These are phyloP conservation scores for Lasiurus borealis DNA, from an alignment of 2,113 vertebrate species.

Conservation along the genomic window DNA sequence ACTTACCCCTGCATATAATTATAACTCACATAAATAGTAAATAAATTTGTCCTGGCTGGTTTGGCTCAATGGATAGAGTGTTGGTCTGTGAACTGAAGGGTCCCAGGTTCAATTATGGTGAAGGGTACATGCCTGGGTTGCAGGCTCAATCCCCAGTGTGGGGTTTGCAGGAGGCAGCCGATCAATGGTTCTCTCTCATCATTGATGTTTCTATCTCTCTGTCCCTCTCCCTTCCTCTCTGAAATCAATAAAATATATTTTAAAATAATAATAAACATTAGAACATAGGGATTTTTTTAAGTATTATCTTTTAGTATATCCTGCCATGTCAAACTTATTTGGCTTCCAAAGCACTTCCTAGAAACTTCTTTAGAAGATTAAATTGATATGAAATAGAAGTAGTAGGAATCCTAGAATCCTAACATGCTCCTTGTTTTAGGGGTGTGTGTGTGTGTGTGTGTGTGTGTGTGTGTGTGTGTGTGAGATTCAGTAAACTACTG, in stretches of 20 bases:
- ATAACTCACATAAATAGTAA: neutral
- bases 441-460: neutral
- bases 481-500: neutral
- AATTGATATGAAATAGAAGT: slow-evolving; percentile 41
- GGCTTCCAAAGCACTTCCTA: slow-evolving; percentile 32
- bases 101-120: too few relatives aligned
- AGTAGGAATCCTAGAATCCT: slow-evolving; percentile 7
- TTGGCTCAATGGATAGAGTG: too few relatives aligned
- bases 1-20: neutral
- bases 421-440: neutral
- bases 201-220: too few relatives aligned
- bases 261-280: slow-evolving; percentile 10
- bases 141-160: too few relatives aligned
- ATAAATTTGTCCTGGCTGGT: neutral
- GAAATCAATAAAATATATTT: too few relatives aligned
- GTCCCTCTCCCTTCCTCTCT: too few relatives aligned
- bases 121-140: too few relatives aligned
- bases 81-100: too few relatives aligned
- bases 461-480: neutral
- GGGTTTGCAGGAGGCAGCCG: too few relatives aligned
- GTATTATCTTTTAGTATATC: neutral
- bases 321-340: slow-evolving; percentile 48
- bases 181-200: too few relatives aligned
- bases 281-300: neutral
- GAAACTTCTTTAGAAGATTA: slow-evolving; percentile 17